phyloP scores from a whole-genome alignment of 1,140 invertebrate genomes.

The Leptinotarsa undecemlineata region DNA sequence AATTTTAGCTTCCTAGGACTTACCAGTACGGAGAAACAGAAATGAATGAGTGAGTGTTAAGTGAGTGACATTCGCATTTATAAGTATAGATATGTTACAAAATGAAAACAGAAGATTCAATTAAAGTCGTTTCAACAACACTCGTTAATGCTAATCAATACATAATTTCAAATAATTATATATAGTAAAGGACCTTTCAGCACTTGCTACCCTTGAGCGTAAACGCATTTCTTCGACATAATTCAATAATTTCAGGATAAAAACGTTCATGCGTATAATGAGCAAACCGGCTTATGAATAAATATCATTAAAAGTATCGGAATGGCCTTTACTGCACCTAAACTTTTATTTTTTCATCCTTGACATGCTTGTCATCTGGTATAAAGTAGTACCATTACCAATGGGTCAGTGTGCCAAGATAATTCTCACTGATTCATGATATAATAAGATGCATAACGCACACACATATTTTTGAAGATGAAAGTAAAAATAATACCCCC shows the following conservation, averaged over 20 bases:
- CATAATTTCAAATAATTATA: not conserved
- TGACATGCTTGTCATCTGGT: conserved; percentile 19
- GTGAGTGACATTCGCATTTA: too few relatives aligned
- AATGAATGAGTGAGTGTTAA: too few relatives aligned
- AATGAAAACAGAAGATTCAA: too few relatives aligned
- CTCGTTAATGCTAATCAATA: not conserved
- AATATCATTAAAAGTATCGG: conserved; percentile 2
- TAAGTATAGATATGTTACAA: too few relatives aligned
- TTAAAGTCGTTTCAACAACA: not conserved
- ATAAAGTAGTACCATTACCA: conserved; percentile 61
- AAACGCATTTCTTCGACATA: not conserved
- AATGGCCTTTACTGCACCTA: conserved; percentile 17
- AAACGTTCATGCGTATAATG: conserved; percentile 6
- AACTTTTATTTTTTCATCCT: conserved; percentile 22
- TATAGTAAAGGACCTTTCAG: not conserved
- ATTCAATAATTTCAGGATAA: not conserved
- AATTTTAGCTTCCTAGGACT: too few relatives aligned
- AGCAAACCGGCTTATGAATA: not conserved
- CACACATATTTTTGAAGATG: not conserved
- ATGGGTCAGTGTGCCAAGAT: conserved; percentile 59
- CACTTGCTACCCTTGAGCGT: not conserved
- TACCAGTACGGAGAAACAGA: too few relatives aligned
- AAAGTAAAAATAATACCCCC: too few relatives aligned
- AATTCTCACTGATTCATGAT: not conserved
- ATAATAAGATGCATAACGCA: conserved; percentile 7